These are phyloP conservation scores for mouse (Mus musculus) DNA, from an alignment of 2,113 vertebrate genomes.

Conservation along the genomic window DNA sequence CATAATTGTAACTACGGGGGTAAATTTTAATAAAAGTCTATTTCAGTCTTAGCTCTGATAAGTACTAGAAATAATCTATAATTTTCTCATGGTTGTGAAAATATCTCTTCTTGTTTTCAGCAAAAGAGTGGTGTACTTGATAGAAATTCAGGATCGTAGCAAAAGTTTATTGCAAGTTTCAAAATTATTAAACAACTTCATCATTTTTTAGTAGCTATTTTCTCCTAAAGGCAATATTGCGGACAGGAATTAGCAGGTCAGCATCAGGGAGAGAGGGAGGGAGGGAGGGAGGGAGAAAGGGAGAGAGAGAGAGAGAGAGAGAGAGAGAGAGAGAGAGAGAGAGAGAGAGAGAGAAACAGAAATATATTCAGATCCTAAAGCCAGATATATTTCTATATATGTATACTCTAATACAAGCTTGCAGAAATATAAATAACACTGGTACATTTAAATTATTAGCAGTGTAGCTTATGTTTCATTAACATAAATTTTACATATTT, in stretches of 20 bases:
- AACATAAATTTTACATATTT: background rate
- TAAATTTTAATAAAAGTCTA: conserved; percentile 56
- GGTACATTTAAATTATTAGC: background rate
- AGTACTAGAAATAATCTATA: background rate
- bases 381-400: background rate
- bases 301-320: background rate
- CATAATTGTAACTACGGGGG: background rate
- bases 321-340: background rate
- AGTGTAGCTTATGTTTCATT: background rate
- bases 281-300: background rate
- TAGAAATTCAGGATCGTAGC: background rate
- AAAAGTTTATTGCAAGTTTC: conserved; percentile 40
- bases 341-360: background rate
- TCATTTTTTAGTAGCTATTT: background rate
- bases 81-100: background rate
- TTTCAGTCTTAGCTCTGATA: conserved; percentile 53
- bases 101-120: background rate
- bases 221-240: conserved; percentile 5
- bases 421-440: background rate
- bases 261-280: background rate
- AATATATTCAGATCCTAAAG: background rate
- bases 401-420: background rate
- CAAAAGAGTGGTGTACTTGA: conserved; percentile 34
- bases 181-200: background rate
- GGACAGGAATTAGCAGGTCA: conserved; percentile 33